Conservation (phyloP, 2,113 vertebrate species). For the Psittacula cyanocephala region DNA sequence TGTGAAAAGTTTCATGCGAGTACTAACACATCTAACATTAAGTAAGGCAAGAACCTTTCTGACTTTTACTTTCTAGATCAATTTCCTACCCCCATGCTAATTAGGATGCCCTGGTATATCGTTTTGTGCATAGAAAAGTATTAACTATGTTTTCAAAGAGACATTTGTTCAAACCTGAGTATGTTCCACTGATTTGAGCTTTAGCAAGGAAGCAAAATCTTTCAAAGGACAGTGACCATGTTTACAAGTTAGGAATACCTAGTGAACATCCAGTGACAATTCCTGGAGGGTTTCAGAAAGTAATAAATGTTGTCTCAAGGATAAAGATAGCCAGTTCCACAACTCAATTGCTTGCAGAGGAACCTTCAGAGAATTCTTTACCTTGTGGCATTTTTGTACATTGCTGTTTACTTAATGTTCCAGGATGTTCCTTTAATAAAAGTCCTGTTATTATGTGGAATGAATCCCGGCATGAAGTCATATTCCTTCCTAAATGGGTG, state of each 20-base stretch:
- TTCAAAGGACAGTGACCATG: constrained; percentile 29
- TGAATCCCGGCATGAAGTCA: constrained; percentile 33
- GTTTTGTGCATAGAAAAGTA: background rate
- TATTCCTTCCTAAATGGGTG: background rate
- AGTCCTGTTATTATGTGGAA: constrained; percentile 40
- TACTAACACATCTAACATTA: background rate
- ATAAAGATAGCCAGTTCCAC: constrained; percentile 68
- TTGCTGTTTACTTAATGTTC: constrained; percentile 39
- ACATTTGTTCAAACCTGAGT: background rate
- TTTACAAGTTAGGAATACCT: constrained; percentile 54
- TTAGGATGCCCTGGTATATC: background rate
- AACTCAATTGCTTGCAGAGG: constrained; percentile 68
- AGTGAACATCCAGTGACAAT: constrained; percentile 53
- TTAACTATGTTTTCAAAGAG: background rate
- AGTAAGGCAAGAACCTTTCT: background rate
- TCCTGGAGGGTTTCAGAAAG: constrained; percentile 67
- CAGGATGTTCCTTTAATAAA: constrained; percentile 61
- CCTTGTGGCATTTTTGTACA: constrained; percentile 65
- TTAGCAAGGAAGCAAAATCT: background rate
- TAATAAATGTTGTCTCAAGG: constrained; percentile 69
- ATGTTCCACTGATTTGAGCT: background rate
- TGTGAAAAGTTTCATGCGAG: background rate
- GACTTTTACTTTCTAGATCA: background rate
- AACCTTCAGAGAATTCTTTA: constrained; percentile 70
- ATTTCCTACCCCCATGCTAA: background rate